Conservation (phyloP, 2,113 vertebrate genomes). For the Cygnus buccinator region DNA sequence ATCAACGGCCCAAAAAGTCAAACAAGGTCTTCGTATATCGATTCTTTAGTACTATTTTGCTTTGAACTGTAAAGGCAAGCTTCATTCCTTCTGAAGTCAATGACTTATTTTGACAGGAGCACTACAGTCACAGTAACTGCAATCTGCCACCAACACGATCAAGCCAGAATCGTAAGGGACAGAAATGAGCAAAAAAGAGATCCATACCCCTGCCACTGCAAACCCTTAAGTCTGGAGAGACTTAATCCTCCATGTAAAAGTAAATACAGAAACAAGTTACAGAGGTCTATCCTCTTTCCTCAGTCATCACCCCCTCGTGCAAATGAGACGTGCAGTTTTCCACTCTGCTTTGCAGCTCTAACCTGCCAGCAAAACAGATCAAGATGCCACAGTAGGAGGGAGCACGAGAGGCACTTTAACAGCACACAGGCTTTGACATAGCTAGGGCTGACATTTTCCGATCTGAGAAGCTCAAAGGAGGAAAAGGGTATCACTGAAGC, state of each 20-base stretch:
- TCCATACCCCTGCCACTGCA: neutral
- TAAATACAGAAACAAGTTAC: neutral
- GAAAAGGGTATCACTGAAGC: neutral
- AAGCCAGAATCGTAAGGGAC: neutral
- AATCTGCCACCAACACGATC: neutral
- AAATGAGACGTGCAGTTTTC: neutral
- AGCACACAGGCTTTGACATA: neutral
- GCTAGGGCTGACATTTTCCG: neutral
- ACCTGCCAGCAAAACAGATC: neutral
- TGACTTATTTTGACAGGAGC: neutral
- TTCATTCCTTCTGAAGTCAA: neutral
- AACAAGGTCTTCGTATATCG: fast-evolving
- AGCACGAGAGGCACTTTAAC: neutral
- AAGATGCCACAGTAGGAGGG: neutral
- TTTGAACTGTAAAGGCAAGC: neutral
- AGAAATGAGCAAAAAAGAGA: neutral
- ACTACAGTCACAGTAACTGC: neutral
- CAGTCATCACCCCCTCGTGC: neutral
- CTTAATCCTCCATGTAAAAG: neutral
- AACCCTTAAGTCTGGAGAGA: neutral
- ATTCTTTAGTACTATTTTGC: neutral
- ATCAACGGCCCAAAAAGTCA: neutral
- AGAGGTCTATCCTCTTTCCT: neutral
- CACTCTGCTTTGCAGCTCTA: neutral
- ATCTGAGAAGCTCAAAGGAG: neutral